Base-by-base conservation (phyloP, 2,797 vertebrate genomes). In the Staurois parvus region DNA sequence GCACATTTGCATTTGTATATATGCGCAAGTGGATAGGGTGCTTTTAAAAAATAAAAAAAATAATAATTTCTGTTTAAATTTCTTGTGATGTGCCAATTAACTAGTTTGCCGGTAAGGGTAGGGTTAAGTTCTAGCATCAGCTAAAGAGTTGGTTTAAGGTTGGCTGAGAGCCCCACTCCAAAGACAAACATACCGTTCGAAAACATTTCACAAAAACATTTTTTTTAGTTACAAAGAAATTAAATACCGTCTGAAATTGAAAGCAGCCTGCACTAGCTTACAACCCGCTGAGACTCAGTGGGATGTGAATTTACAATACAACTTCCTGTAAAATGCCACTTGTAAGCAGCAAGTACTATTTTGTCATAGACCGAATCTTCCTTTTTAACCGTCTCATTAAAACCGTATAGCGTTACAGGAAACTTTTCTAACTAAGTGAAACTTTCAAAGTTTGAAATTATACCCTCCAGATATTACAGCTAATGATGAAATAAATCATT, bases 401-500 rank as follows among this genome's bases (percentile, higher is more conserved):
- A 72, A 72, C 28, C 32, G 32, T 72, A 32, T 34, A 72, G 24
- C 13, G 30, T 59, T 59, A 29, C 30, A 26, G 15, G 52, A 72
- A 37, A 72, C 45, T 81, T 62, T 28, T 26, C 70, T 24, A 72
- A 72, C 78, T 80, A 37, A 8, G n/a, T 30, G 7, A 80, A 81
- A 81, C 29, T 26, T 72, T 29, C 34, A 32, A 59, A 72, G 79
- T 72, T 81, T 56, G 19, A n/a, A 81, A 81, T 40, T 12, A 40
- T 72, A 30, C 68, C 68, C 48, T 81, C 13, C 15, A 81, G 68
- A 28, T 72, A 72, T 81, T 12, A 26, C 32, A 59, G 32, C 67
- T 72, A 81, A 72, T 72, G 68, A 70, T 7, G 48, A 62, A 37
- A 72, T 62, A 37, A 56, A 81, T 81, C 79, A 81, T 62, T 59